These are phyloP conservation scores for Orussus abietinus DNA, from an alignment of 1,140 invertebrate species.

Conservation along the genomic window DNA sequence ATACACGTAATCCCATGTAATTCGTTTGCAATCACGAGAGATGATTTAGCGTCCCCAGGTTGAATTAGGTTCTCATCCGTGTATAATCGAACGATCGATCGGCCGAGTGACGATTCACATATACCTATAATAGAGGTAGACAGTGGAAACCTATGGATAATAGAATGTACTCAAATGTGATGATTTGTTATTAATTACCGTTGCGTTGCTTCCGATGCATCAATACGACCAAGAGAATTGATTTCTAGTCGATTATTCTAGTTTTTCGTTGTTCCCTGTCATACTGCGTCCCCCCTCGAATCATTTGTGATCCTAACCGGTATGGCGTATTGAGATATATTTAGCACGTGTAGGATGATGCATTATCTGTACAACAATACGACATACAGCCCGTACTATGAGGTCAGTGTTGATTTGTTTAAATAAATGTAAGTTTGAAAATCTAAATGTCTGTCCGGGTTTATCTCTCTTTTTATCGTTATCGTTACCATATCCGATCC, in stretches of 20 bases:
- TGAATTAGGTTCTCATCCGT: constrained; percentile 43
- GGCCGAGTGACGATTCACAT: constrained; percentile 21
- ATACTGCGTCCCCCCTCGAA: constrained; percentile 20
- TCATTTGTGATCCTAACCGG: constrained; percentile 29
- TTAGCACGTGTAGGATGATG: constrained; percentile 44
- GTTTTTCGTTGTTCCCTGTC: constrained; percentile 21
- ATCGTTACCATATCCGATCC: no score
- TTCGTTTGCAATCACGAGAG: constrained; percentile 34
- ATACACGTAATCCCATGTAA: constrained; percentile 21
- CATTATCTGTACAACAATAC: constrained; percentile 50
- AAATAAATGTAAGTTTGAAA: constrained; percentile 56
- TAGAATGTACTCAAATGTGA: constrained; percentile 21
- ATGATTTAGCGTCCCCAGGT: constrained; percentile 38
- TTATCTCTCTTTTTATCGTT: no score
- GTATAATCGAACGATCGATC: constrained; percentile 42
- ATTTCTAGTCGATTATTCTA: constrained; percentile 26
- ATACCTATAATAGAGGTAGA: constrained; percentile 22
- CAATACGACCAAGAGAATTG: no score
- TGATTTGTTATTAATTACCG: constrained; percentile 22
- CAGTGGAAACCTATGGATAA: constrained; percentile 17
- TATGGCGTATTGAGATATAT: constrained; percentile 38
- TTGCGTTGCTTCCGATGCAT: constrained; percentile 22
- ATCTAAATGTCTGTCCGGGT: no score
- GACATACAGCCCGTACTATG: constrained; percentile 53
- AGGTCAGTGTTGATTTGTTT: constrained; percentile 56